Evolutionary conservation across 2,888 invertebrate species (phyloP).

Genomic region (Drosophila limbata): DNA sequence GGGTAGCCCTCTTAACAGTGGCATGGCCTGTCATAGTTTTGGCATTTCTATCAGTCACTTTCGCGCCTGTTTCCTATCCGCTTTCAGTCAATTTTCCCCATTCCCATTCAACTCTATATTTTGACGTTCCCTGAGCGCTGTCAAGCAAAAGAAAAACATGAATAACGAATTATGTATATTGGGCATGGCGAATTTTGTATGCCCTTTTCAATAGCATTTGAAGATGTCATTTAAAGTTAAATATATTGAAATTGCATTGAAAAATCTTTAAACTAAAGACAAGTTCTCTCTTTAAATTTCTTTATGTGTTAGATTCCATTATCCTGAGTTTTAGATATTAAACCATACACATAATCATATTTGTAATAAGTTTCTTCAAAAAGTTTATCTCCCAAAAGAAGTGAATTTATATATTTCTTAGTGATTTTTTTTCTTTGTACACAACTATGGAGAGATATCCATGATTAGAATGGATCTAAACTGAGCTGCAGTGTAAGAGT

Average conservation of each 20-base stretch:
- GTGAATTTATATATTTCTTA: too few relatives aligned
- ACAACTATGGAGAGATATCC: background rate
- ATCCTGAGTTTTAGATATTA: too few relatives aligned
- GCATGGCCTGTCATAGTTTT: constrained; percentile 64
- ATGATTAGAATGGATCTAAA: background rate
- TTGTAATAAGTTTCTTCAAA: too few relatives aligned
- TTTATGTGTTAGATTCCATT: too few relatives aligned
- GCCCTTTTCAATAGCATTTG: background rate
- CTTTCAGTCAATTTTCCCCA: constrained; percentile 28
- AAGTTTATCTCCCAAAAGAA: too few relatives aligned
- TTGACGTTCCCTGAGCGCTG: constrained; percentile 13
- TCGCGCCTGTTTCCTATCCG: constrained; percentile 42
- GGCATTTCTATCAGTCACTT: constrained; percentile 71
- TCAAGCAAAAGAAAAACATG: constrained; percentile 15
- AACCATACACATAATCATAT: too few relatives aligned
- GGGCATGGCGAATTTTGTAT: background rate
- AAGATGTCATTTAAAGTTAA: too few relatives aligned
- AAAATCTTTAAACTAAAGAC: too few relatives aligned
- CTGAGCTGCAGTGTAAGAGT: constrained; percentile 6
- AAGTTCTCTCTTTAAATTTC: too few relatives aligned
- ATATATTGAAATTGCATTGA: too few relatives aligned
- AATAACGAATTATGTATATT: background rate
- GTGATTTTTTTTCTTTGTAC: too few relatives aligned
- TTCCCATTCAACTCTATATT: constrained; percentile 16
- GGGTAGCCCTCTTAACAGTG: constrained; percentile 26